Base-by-base conservation (phyloP, 2,888 invertebrate genomes). In the Teleiodes luculella region DNA sequence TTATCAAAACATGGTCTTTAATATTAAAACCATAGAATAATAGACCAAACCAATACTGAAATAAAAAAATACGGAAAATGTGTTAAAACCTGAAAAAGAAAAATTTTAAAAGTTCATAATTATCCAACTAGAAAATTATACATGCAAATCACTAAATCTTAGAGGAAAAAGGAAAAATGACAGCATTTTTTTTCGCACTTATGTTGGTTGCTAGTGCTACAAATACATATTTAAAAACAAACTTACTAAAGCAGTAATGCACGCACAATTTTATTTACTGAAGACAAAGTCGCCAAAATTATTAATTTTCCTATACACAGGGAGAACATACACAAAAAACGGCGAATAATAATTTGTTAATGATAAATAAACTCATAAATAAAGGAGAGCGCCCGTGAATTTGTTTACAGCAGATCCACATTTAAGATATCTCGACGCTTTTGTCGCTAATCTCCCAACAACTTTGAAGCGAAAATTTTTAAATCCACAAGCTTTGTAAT, bases 331-430 rank as follows among this genome's bases (percentile, higher is more conserved):
- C 66, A 76, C 33, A 28, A 85, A 86, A 86, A 85, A 81, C 70
- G 73, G 79, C 79, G 72, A 76, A 35, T 86, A 84, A 89, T 90
- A 90, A 90, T 90, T 90, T 85, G 90, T 85, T 90, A 90, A 90
- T 90, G 90, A 90, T 90, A 90, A 89, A 90, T 90, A 90, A 90
- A 89, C 90, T 83, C 89, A 90, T 90, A 90, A 90, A 89, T 90
- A 74, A 79, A 66, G 69, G 68, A 70, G 70, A 74, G 84, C 78
- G 82, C 77, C 75, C 83, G 84, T 68, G 88, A 88, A 88, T 89
- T 88, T 88, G 89, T 88, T 87, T 87, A 88, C 88, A 88, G 70
- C 88, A 86, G 89, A 89, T 89, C 79, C 80, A 79, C 87, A 86
- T 88, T 88, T 88, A 89, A 89, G 89, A 89, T 89, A 89, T 84